Conservation (phyloP, 2,888 invertebrate genomes). For the Griposia aprilina region DNA sequence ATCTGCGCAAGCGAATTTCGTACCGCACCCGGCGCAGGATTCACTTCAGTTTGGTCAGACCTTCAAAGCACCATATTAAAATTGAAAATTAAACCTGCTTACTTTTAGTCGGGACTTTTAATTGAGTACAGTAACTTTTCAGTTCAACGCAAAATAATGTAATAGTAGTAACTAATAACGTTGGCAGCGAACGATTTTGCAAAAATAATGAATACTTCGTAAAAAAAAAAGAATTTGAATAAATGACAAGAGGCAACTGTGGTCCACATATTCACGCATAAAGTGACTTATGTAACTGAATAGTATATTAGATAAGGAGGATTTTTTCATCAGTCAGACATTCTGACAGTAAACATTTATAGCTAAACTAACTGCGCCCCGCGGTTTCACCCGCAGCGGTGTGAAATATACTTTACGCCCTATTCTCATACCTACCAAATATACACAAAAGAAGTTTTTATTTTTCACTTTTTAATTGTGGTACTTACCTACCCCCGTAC, state of each 20-base stretch:
- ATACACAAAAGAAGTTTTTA: too few species aligned
- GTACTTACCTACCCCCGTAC: too few species aligned
- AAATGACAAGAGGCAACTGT: neutral
- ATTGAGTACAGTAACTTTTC: neutral
- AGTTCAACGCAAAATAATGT: neutral
- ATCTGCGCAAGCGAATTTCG: neutral
- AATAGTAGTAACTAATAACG: neutral
- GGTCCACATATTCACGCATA: neutral
- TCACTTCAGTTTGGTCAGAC: neutral
- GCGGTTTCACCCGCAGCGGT: too few species aligned
- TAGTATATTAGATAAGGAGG: neutral
- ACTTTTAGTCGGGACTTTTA: neutral
- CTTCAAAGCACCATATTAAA: neutral
- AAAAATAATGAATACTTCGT: neutral
- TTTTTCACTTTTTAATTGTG: too few species aligned
- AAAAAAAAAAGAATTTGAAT: neutral
- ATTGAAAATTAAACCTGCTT: neutral
- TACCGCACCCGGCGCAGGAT: neutral
- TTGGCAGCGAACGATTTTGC: neutral
- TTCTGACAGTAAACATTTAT: neutral
- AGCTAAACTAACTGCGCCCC: too few species aligned
- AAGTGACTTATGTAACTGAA: neutral
- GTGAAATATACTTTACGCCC: too few species aligned
- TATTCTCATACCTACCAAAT: too few species aligned
- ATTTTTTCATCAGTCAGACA: neutral